These are phyloP conservation scores for Lepidostoma basale DNA, from an alignment of 1,140 invertebrate species.

Conservation along the genomic window DNA sequence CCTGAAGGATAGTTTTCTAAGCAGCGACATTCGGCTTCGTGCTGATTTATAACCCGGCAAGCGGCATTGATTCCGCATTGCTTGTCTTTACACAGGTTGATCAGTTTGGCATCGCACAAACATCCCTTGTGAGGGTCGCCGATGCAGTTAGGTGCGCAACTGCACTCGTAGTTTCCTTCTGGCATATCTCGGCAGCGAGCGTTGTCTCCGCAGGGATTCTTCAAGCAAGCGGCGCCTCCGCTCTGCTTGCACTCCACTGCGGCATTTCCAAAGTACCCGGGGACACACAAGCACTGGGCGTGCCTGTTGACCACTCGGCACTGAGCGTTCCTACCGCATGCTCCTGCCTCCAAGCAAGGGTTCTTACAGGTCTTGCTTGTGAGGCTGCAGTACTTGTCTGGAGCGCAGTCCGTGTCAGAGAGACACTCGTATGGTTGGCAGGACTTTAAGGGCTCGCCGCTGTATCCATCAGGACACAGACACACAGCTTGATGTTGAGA, in stretches of 20 bases:
- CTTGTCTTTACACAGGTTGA: slow-evolving; percentile 71
- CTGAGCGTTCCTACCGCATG: slow-evolving; percentile 84
- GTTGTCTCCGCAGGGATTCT: slow-evolving; percentile 84
- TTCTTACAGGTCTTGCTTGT: slow-evolving; percentile 81
- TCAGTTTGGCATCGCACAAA: slow-evolving; percentile 68
- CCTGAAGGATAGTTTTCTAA: slow-evolving; percentile 79
- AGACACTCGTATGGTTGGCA: slow-evolving; percentile 80
- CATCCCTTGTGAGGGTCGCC: slow-evolving; percentile 83
- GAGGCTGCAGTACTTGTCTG: slow-evolving; percentile 75
- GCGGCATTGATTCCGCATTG: slow-evolving; percentile 82
- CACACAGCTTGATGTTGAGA: slow-evolving; percentile 82
- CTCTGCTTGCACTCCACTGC: slow-evolving; percentile 74
- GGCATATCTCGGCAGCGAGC: slow-evolving; percentile 78
- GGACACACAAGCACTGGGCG: slow-evolving; percentile 83
- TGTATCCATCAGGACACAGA: slow-evolving; percentile 82
- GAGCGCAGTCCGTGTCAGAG: slow-evolving; percentile 76
- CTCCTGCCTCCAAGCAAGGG: slow-evolving; percentile 76
- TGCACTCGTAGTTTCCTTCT: slow-evolving; percentile 76
- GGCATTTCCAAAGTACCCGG: slow-evolving; percentile 84
- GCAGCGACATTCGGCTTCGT: slow-evolving; percentile 81
- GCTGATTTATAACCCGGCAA: slow-evolving; percentile 71
- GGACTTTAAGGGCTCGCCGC: slow-evolving; percentile 76
- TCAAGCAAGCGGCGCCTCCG: slow-evolving; percentile 70
- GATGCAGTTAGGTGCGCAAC: slow-evolving; percentile 76
- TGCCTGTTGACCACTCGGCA: slow-evolving; percentile 78